phyloP scores from a whole-genome alignment of 2,797 vertebrate species.

The Ispidina picta region DNA sequence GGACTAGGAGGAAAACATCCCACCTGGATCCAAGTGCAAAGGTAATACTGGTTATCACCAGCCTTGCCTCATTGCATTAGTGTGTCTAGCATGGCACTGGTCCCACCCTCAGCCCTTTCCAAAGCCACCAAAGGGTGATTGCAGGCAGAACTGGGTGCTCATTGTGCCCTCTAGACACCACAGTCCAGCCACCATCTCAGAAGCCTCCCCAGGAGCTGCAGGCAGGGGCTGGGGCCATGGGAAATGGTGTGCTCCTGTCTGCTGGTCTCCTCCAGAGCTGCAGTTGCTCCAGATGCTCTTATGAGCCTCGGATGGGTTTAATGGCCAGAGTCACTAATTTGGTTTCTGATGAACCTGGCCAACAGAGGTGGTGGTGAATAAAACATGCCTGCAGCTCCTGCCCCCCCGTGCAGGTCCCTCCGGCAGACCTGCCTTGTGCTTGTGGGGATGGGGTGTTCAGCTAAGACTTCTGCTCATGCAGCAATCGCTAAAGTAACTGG shows the following conservation, averaged over 20 bases:
- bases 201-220: not conserved
- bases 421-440: accelerated
- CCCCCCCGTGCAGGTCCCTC: accelerated
- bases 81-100: not conserved
- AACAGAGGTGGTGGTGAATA: not conserved
- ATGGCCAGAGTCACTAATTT: not conserved
- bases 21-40: not conserved
- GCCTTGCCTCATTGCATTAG: not conserved
- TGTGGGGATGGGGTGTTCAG: not conserved
- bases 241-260: not conserved
- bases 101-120: not conserved
- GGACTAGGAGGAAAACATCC: not conserved
- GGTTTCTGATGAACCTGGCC: not conserved
- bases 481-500: not conserved
- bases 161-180: not conserved
- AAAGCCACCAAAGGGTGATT: not conserved
- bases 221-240: not conserved
- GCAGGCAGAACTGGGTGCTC: not conserved
- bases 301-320: not conserved
- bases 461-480: not conserved
- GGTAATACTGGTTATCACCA: not conserved
- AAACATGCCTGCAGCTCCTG: not conserved
- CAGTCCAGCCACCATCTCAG: not conserved
- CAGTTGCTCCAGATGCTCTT: conserved; percentile 30
- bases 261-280: not conserved